Conservation (phyloP, 2,797 vertebrate genomes). For the Myotis daubentonii region DNA sequence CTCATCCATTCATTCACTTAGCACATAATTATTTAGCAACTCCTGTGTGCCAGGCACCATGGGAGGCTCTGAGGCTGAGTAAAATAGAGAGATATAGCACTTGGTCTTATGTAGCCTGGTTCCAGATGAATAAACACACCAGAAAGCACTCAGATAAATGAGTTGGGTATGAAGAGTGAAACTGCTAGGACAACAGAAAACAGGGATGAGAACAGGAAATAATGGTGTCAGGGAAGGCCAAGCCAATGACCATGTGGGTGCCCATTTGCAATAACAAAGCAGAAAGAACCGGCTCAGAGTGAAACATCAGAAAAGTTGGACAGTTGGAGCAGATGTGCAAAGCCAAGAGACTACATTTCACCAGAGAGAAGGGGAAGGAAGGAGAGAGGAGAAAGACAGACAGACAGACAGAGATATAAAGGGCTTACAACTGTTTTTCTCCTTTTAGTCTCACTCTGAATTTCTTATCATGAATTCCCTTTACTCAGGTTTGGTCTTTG, state of each 20-base stretch:
- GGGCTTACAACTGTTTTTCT: too few relatives aligned
- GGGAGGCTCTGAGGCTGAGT: background rate
- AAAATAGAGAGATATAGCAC: background rate
- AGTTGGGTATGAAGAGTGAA: background rate
- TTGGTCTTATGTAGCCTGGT: background rate
- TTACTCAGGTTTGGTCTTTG: background rate
- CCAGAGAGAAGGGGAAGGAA: background rate
- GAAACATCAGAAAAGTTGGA: background rate
- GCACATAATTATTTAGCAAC: background rate
- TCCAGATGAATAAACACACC: background rate
- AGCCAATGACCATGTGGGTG: background rate
- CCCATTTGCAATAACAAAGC: background rate
- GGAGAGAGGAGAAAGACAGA: background rate
- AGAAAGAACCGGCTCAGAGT: background rate
- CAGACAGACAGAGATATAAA: background rate
- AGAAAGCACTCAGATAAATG: background rate
- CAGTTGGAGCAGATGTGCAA: background rate
- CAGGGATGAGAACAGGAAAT: too few relatives aligned
- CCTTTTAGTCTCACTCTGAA: too few relatives aligned
- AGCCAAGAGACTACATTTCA: background rate
- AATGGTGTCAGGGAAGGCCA: background rate
- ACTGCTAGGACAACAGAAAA: background rate
- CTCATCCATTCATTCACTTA: background rate
- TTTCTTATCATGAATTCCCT: background rate
- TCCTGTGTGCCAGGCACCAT: background rate